These are phyloP conservation scores for Sipha maydis DNA, from an alignment of 2,888 invertebrate genomes.

Conservation along the genomic window DNA sequence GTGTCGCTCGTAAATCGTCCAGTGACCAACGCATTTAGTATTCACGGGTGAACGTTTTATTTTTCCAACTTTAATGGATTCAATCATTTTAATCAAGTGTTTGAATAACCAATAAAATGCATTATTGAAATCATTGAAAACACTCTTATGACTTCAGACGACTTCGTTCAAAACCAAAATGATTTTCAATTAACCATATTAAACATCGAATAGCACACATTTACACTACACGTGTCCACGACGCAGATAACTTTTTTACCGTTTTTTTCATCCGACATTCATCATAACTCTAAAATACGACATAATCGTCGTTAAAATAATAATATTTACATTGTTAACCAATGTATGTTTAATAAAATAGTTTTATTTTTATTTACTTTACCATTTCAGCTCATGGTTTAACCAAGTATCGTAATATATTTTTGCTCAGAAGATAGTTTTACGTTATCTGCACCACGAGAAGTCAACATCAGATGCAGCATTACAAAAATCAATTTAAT, in stretches of 20 bases:
- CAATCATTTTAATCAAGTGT: slow-evolving; percentile 7
- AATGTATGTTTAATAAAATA: no score
- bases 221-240: no score
- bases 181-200: not conserved
- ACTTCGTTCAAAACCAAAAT: not conserved
- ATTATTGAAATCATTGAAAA: not conserved
- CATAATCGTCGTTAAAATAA: no score
- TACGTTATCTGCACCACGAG: no score
- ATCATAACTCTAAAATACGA: not conserved
- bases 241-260: no score
- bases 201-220: not conserved
- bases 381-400: no score
- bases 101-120: slow-evolving; percentile 2
- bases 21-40: not conserved
- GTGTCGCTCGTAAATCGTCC: not conserved
- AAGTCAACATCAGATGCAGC: no score
- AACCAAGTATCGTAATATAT: no score
- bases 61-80: not conserved
- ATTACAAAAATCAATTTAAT: no score
- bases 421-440: no score
- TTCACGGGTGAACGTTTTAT: not conserved
- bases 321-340: no score
- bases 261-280: not conserved
- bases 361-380: no score
- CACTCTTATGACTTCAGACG: slow-evolving; percentile 6